Evolutionary conservation across 2,888 invertebrate genomes (phyloP).

Genomic region (Cheiracanthium punctorium): DNA sequence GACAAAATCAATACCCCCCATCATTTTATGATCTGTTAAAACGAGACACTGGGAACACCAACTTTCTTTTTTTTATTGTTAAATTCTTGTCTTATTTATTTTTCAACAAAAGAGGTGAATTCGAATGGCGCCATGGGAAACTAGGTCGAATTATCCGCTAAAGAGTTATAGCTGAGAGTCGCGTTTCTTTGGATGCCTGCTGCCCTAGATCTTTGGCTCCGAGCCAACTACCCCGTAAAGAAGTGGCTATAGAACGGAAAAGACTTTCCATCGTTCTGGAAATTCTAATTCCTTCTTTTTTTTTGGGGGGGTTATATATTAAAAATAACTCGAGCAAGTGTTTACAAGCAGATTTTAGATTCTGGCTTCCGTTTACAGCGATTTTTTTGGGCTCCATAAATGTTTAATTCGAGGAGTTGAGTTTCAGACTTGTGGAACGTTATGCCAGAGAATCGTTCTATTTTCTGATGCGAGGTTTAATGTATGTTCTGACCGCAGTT

Average conservation of each 20-base stretch:
- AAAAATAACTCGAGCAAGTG: not conserved
- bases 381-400: too few relatives aligned
- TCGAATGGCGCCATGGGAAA: slow-evolving; percentile 29
- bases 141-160: slow-evolving; percentile 55
- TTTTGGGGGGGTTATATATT: not conserved
- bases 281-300: not conserved
- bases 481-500: too few relatives aligned
- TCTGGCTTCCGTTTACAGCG: not conserved
- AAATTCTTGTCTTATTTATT: not conserved
- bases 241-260: not conserved
- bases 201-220: not conserved
- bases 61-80: not conserved
- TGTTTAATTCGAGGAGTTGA: too few relatives aligned
- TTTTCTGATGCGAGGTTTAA: too few relatives aligned
- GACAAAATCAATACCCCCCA: not conserved
- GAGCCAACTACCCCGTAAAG: not conserved
- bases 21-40: not conserved
- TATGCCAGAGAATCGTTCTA: too few relatives aligned
- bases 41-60: not conserved
- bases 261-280: not conserved
- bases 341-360: not conserved
- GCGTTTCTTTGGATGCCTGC: not conserved
- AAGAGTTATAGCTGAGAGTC: slow-evolving; percentile 37
- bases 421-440: too few relatives aligned
- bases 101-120: slow-evolving; percentile 5